Conservation (phyloP, 2,888 invertebrate species). For the Stenodema calcarata region DNA sequence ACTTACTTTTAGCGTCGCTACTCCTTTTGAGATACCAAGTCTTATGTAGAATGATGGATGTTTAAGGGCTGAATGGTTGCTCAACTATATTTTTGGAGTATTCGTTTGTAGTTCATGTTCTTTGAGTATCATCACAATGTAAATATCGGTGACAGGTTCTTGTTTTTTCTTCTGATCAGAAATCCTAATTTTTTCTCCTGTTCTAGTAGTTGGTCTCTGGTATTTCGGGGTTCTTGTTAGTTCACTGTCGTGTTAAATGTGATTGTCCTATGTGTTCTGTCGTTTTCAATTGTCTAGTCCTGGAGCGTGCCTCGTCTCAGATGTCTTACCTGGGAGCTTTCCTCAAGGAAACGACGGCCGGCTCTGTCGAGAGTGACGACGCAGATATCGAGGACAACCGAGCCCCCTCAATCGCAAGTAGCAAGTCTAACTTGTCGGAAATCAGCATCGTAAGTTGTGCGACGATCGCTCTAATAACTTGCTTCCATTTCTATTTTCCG, state of each 20-base stretch:
- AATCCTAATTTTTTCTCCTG: background rate
- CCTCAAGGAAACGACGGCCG: constrained; percentile 72
- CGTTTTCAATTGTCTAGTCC: constrained; percentile 67
- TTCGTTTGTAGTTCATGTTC: background rate
- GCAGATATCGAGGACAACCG: constrained; percentile 79
- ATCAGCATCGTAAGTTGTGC: constrained; percentile 73
- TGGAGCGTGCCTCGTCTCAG: constrained; percentile 88
- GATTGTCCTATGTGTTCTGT: constrained; percentile 49
- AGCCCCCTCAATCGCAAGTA: constrained; percentile 78
- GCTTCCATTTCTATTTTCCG: constrained; percentile 10
- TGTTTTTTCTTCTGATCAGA: background rate
- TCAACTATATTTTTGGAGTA: background rate
- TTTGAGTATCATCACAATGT: background rate
- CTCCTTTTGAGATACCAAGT: too few relatives aligned
- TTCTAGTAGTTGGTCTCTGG: background rate
- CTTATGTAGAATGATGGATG: too few relatives aligned
- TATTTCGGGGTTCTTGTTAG: background rate
- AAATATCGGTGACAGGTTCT: background rate
- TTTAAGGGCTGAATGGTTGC: too few relatives aligned
- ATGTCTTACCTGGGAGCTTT: constrained; percentile 92
- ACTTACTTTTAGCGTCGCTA: too few relatives aligned
- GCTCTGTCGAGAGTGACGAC: constrained; percentile 74
- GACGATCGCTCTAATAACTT: background rate
- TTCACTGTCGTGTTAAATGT: constrained; percentile 40
- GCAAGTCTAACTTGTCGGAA: constrained; percentile 84